These are phyloP conservation scores for Mormyrops boulengeri DNA, from an alignment of 2,797 vertebrate species.

Conservation along the genomic window DNA sequence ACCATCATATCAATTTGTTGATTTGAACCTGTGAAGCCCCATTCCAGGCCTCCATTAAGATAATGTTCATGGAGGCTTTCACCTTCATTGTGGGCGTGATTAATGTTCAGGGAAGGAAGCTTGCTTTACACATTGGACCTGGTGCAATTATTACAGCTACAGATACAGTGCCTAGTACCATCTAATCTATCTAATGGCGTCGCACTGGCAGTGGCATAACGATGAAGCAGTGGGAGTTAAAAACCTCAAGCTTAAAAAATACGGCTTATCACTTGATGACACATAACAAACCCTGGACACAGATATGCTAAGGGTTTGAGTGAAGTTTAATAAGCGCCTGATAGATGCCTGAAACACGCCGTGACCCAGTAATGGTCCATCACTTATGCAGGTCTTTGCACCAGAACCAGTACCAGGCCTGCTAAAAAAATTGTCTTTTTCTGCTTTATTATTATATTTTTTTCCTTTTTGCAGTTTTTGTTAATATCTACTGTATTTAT, in stretches of 20 bases:
- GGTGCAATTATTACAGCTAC: not conserved
- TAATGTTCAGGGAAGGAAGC: not conserved
- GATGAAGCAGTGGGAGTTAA: not conserved
- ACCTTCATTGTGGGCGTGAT: not conserved
- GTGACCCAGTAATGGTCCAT: not conserved
- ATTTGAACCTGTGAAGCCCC: not conserved
- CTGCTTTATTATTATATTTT: not conserved
- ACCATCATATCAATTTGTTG: not conserved
- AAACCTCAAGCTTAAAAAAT: not conserved
- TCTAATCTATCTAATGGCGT: not conserved
- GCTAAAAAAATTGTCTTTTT: not conserved
- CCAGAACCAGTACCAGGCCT: not conserved
- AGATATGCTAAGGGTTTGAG: not conserved
- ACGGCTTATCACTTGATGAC: not conserved
- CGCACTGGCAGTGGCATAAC: not conserved
- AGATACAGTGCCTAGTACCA: not conserved
- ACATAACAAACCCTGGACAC: not conserved
- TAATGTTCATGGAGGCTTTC: constrained; percentile 3
- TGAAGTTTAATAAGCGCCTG: not conserved
- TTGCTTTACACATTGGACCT: not conserved
- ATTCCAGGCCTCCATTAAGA: not conserved
- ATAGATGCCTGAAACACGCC: not conserved
- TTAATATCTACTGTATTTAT: not conserved
- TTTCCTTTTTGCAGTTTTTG: not conserved
- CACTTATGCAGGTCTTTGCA: not conserved